Evolutionary conservation across 2,113 vertebrate genomes (phyloP), one percentile per base, ranked within the genome.

Genomic region (Oncorhynchus kisutch): DNA sequence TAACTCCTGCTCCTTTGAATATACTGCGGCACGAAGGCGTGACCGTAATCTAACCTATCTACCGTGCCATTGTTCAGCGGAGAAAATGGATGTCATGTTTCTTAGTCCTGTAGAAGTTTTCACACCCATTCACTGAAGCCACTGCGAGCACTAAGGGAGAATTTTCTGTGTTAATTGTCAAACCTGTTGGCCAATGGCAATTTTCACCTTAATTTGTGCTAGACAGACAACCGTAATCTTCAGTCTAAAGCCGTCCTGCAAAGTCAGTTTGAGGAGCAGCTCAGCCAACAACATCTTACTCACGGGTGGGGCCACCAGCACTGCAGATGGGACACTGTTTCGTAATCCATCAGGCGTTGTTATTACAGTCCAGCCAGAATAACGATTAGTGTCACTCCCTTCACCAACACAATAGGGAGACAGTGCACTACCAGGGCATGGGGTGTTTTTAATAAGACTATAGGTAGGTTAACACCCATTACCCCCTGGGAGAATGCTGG

Each of bases 1-100:
- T 22, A 34, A 4, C 29, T 22, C 68, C 31, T 54, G 66, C 49
- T 78, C 72, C 64, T 84, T 91, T 89, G 81, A 83, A 85, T 88
- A 82, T 76, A 29, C 49, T 79, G 29, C 71, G 6, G 74, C 48
- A 51, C 5, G n/a, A 2, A 6, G 48, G 27, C 70, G 57, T 20
- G 65, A 24, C 69, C 64, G 20, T 78, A 64, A 86, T 88, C 83
- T n/a, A n/a, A n/a, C n/a, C n/a, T 69, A 54, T 75, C 73, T 69
- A 27, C 39, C 39, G 9, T 60, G 71, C 62, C 79, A 73, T 80
- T 85, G 82, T 88, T 79, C 18, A 62, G 73, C 66, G 65, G 25
- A 45, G 67, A 76, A 31, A 60, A 0, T 64, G 20, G 14, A 18
- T 54, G 12, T 18, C 51, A 45, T 9, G 9, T 18, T 54, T 54